Conservation (phyloP, 2,797 vertebrate species). For the Pogonophryne albipinna region DNA sequence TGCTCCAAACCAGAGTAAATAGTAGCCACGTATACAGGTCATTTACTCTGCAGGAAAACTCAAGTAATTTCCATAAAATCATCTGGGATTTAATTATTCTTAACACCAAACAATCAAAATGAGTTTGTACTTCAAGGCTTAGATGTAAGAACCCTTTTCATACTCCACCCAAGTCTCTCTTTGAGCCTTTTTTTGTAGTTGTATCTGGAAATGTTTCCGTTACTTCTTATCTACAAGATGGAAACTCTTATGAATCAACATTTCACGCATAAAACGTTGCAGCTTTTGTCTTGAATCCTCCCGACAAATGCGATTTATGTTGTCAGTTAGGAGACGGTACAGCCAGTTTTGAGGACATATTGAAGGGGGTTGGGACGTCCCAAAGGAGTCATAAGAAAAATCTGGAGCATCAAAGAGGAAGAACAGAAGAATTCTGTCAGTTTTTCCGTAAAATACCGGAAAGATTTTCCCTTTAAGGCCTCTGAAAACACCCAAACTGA, state of each 20-base stretch:
- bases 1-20: not conserved
- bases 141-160: too few relatives aligned
- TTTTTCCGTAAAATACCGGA: too few relatives aligned
- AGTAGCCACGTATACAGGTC: not conserved
- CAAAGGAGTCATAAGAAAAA: not conserved
- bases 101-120: not conserved
- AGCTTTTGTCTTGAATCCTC: too few relatives aligned
- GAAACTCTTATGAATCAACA: too few relatives aligned
- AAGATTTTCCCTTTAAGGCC: too few relatives aligned
- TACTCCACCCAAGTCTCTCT: too few relatives aligned
- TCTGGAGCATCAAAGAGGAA: not conserved
- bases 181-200: too few relatives aligned
- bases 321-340: not conserved
- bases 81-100: not conserved
- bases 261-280: too few relatives aligned
- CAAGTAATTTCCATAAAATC: not conserved
- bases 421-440: too few relatives aligned
- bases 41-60: not conserved
- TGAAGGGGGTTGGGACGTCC: not conserved
- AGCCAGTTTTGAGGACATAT: not conserved
- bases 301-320: too few relatives aligned
- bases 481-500: not conserved
- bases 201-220: too few relatives aligned
- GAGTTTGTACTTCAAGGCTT: not conserved
- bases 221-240: too few relatives aligned